These are phyloP conservation scores for Danio jaintianensis DNA, from an alignment of 2,797 vertebrate genomes.

Conservation along the genomic window DNA sequence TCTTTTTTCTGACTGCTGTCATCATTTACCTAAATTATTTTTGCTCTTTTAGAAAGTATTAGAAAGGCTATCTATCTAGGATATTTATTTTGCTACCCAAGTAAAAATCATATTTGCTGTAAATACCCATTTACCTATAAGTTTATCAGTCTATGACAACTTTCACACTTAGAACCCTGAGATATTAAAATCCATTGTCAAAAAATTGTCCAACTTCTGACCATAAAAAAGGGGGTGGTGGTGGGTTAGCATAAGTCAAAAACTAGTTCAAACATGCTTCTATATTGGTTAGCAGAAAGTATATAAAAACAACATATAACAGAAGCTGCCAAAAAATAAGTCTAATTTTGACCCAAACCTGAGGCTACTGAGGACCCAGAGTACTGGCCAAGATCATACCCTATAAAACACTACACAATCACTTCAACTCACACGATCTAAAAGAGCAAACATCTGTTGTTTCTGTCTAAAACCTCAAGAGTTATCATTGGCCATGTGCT, in stretches of 20 bases:
- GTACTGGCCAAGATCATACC: background rate
- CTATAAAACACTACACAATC: background rate
- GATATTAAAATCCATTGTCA: too few relatives aligned
- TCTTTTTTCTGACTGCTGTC: background rate
- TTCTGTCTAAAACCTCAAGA: background rate
- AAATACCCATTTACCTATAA: background rate
- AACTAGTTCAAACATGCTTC: too few relatives aligned
- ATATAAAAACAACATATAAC: too few relatives aligned
- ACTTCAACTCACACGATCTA: constrained; percentile 5
- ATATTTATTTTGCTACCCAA: background rate
- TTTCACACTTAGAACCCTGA: background rate
- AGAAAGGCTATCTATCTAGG: background rate
- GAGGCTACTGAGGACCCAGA: background rate
- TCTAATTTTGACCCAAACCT: background rate
- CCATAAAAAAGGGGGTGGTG: background rate
- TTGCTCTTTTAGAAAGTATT: background rate
- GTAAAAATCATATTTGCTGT: background rate
- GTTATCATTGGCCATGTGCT: constrained; percentile 7
- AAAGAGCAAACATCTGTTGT: constrained; percentile 15
- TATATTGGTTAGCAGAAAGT: too few relatives aligned
- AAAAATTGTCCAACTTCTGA: background rate
- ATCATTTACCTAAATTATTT: background rate
- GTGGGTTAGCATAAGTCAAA: too few relatives aligned
- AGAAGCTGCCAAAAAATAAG: too few relatives aligned
- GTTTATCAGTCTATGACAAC: background rate